Evolutionary conservation across 2,113 vertebrate genomes (phyloP).

Genomic region (Cairina moschata): DNA sequence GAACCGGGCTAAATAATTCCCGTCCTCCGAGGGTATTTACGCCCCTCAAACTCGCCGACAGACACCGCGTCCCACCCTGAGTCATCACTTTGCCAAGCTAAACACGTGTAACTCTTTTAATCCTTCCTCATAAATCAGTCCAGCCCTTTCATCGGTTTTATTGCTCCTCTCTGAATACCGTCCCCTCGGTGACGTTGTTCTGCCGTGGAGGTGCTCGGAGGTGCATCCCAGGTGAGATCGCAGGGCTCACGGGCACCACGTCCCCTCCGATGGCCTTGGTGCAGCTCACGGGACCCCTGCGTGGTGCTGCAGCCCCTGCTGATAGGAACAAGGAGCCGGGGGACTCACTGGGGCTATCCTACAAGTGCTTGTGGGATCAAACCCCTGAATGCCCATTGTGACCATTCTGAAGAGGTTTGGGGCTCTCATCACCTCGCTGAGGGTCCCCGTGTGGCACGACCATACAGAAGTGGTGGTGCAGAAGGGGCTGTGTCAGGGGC

Average conservation of each 20-base stretch:
- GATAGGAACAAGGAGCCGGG: background rate
- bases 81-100: slow-evolving; percentile 69
- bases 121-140: slow-evolving; percentile 69
- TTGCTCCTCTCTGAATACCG: slow-evolving; percentile 26
- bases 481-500: rapidly evolving
- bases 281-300: background rate
- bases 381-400: background rate
- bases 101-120: slow-evolving; percentile 67
- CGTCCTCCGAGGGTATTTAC: background rate
- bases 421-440: background rate
- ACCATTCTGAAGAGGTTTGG: background rate
- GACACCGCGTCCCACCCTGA: slow-evolving; percentile 32
- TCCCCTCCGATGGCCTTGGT: background rate
- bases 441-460: rapidly evolving
- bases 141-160: slow-evolving; percentile 65
- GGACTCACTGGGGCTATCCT: background rate
- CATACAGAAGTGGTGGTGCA: background rate
- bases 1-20: slow-evolving; percentile 30
- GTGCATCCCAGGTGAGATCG: slow-evolving; percentile 31
- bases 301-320: background rate
- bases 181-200: slow-evolving; percentile 63
- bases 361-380: background rate
- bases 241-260: background rate
- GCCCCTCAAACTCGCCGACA: slow-evolving; percentile 18
- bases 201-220: background rate